Percentiles rank a stretch among this genome's conserved stretches.
Conservation (phyloP, 2,113 vertebrate species). For the Zapus hudsonius region DNA sequence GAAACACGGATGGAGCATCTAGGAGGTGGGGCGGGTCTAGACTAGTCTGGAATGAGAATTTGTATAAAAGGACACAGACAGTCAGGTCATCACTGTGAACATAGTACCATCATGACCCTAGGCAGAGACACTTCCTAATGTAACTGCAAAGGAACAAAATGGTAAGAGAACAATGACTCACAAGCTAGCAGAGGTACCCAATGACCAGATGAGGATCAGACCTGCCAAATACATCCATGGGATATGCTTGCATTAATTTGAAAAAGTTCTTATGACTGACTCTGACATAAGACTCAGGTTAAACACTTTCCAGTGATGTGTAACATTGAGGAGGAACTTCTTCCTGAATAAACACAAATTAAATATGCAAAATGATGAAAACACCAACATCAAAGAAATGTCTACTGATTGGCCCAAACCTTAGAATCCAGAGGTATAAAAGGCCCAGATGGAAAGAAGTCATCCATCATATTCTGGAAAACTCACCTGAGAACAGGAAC, state of each 20-base stretch:
- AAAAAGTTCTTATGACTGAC: not conserved
- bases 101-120: not conserved
- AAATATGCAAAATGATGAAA: not conserved
- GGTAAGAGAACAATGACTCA: not conserved
- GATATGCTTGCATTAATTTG: not conserved
- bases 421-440: not conserved
- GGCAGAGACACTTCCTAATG: too few relatives aligned
- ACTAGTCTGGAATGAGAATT: too few relatives aligned
- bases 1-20: not conserved
- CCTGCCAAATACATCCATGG: not conserved
- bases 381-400: not conserved
- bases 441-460: not conserved
- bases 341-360: not conserved
- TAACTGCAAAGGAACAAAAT: not conserved
- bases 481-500: not conserved
- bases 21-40: too few relatives aligned
- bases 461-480: not conserved
- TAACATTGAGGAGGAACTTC: not conserved
- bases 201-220: not conserved
- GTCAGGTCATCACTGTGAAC: accelerated
- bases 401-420: not conserved
- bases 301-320: not conserved
- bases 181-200: not conserved
- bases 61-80: not conserved
- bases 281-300: not conserved